Evolutionary conservation across 2,113 vertebrate genomes (phyloP), one percentile per base, ranked within the genome.

Genomic region (Bos javanicus): DNA sequence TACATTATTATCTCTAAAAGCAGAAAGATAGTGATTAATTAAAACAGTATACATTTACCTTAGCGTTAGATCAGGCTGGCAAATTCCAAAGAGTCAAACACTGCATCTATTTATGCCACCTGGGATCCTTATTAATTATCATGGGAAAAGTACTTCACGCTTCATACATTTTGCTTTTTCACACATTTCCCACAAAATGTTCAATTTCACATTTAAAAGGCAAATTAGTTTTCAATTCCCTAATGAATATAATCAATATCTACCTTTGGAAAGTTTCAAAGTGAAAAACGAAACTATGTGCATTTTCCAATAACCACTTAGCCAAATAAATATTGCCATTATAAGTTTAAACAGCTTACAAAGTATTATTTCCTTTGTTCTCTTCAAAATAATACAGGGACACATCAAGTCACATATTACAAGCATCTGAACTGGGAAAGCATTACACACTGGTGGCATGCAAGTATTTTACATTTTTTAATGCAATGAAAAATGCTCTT

Each of bases 391-490:
- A 59, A 84, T 80, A 96, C 52, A 98, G 89, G 17, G 83, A 94
- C 28, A 97, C 46, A 52, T 57, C 62, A 94, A 12, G 48, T 93
- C 89, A 97, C 89, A 78, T 26, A 76, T 87, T 54, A 98, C 89
- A 96, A 95, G 96, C 94, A 97, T 93, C 62, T 43, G 82, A 87
- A 95, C 62, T 46, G 28, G 78, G 64, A 94, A 96, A 60, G 54
- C 39, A 91, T 91, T 94, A 95, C 74, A 91, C 62, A 87, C 23
- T 43, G 30, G 50, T 96, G 54, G 93, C 98, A 98, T 98, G 98
- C 98, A 98, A 93, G 25, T 94, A 98, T 96, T 98, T 94, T 95
- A 98, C 96, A 98, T 93, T 93, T 97, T 87, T 86, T 50, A 97
- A 83, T 93, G 74, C 71, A 96, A 92, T 86, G 43, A 90, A 97